Base-by-base conservation (phyloP, 2,888 invertebrate genomes). In the Hirtodrosophila histrioides region DNA sequence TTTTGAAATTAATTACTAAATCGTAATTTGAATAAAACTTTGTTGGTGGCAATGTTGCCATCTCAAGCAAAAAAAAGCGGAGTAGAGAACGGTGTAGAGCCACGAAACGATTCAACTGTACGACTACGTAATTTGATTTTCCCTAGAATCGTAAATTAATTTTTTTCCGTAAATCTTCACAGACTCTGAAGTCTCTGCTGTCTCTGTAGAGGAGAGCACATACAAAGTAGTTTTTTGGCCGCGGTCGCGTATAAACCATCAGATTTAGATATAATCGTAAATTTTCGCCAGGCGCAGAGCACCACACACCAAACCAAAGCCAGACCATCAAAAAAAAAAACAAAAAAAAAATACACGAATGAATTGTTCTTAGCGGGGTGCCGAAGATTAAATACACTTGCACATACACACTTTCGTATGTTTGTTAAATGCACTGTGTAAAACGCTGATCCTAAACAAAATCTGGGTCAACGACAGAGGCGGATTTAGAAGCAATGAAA, bases 251-350 rank as follows among this genome's bases (percentile, higher is more conserved):
- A 84, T 84, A 84, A 84, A 84, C 86, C 87, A 84, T 84, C 86
- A 85, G 87, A 87, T 84, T 87, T 84, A 86, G 84, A 84, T 84
- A 84, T 84, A 84, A 87, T 84, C 84, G 88, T 84, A 84, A 84
- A 84, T 87, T 84, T 84, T 87, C 78, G 86, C 86, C 84, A 77
- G 73, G 76, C 75, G 73, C 69, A 68, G 68, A 65, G 62, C 70
- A 73, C 73, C 73, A 54, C 74, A 62, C 61, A 72, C 72, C 78
- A 58, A 67, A 75, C 62, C 78, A 61, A 58, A 39, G 17, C 36
- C 45, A 60, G 35, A 35, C 31, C 45, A 69, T n/a, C 53, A 41
- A 63, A 44, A 64, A 50, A 44, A 60, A 36, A 36, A 33, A n/a
- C 53, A 41, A 63, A 44, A 64, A 50, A 44, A 60, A 36, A 36